Evolutionary conservation across 2,888 invertebrate species (phyloP).

Genomic region (Drosophila engyochracea): DNA sequence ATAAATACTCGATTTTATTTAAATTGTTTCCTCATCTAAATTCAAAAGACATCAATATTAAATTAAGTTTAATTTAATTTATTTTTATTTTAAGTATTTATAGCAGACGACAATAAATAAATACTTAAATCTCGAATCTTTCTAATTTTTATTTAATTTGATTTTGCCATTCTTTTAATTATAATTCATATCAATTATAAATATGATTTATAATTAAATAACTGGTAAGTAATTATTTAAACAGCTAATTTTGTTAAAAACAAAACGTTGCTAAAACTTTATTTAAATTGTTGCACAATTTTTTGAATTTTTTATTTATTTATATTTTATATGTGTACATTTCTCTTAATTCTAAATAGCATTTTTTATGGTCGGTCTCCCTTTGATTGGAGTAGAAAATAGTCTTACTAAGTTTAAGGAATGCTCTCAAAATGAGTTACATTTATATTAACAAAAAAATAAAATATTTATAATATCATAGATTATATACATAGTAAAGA

Average conservation of each 20-base stretch:
- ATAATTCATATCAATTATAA: not conserved
- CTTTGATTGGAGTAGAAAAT: not conserved
- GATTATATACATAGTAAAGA: not conserved
- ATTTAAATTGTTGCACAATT: not conserved
- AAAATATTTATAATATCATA: not conserved
- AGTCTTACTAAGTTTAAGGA: not conserved
- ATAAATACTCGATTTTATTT: not conserved
- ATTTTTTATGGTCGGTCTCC: no score
- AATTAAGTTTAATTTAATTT: not conserved
- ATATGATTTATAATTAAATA: not conserved
- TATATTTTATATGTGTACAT: not conserved
- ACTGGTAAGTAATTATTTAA: not conserved
- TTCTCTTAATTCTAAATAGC: not conserved
- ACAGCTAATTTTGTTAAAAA: fast-evolving
- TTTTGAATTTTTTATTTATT: fast-evolving
- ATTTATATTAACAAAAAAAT: not conserved
- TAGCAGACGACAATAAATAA: fast-evolving
- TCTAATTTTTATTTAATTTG: not conserved
- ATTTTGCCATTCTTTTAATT: not conserved
- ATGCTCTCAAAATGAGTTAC: not conserved
- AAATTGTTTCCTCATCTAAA: not conserved
- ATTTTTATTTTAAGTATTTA: not conserved
- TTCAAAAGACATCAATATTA: not conserved
- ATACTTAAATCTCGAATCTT: fast-evolving
- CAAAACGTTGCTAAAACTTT: not conserved